Evolutionary conservation across 2,888 invertebrate species (phyloP), one percentile per base, ranked within the genome.

Genomic region (Aspidiotus rigidus): DNA sequence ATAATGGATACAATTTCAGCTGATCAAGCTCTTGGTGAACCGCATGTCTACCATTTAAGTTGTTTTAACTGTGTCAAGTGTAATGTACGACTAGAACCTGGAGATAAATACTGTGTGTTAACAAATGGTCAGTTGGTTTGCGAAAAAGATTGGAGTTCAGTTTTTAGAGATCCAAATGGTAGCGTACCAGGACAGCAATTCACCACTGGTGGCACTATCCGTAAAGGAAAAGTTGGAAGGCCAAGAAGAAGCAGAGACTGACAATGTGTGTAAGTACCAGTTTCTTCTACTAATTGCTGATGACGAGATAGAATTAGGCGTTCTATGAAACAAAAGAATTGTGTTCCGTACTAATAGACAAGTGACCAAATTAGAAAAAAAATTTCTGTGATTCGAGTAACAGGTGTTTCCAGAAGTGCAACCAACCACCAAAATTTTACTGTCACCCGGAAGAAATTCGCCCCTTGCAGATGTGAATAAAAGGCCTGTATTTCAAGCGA

Each of bases 61-160:
- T 95, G 94, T 82, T 95, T 95, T 83, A 86, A 89, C 75, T 95
- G 95, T 84, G 91, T 90, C 81, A 93, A 93, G 80, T 95, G 95
- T 80, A 88, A 90, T 76, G 85, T 87, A 76, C 89, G 87, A 80
- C 87, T 95, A 76, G 86, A 89, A 80, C 87, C 91, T 76, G 95
- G 95, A 76, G 94, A 95, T 85, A 86, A 91, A 82, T 94, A 91
- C 82, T 90, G 92, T 81, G 86, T 94, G 83, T 83, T 94, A 75
- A 89, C 90, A 77, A 59, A 17, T 28, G 94, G 93, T 74, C 88
- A 87, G 77, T 84, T 93, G 77, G 89, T 94, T 73, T 95, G 95
- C 83, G 95, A 95, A 81, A 90, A 93, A 80, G 94, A 95, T 82
- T 94, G 92, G 88, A 90, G 93, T 81, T 93, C 93, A 81, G 83